A percentile compares a stretch with the other conserved stretches of the same genome.
Conservation (phyloP, 2,888 invertebrate genomes). For the Epinotia brunnichana region DNA sequence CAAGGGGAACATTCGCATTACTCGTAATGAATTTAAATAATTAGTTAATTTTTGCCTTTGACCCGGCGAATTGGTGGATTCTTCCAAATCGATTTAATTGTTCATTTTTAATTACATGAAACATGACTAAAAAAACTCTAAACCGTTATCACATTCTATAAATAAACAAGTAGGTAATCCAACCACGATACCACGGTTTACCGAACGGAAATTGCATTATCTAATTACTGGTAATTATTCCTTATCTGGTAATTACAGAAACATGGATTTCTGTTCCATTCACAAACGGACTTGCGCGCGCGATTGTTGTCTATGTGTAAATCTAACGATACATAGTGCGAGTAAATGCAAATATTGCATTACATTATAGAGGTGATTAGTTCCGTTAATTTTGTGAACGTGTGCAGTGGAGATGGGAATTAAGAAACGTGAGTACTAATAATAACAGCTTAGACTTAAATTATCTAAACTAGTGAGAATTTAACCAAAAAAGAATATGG, state of each 20-base stretch:
- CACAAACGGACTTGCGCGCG: slow-evolving; percentile 43
- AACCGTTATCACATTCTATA: slow-evolving; percentile 37
- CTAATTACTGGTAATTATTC: slow-evolving; percentile 52
- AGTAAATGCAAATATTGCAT: not conserved
- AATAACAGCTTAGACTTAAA: not conserved
- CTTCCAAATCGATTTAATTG: not conserved
- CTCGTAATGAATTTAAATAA: too few species aligned
- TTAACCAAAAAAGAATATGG: too few species aligned
- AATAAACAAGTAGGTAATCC: slow-evolving; percentile 35
- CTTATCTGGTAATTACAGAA: slow-evolving; percentile 46
- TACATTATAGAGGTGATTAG: not conserved
- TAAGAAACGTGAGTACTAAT: slow-evolving; percentile 24
- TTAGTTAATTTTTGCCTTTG: too few species aligned
- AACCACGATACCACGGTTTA: slow-evolving; percentile 50
- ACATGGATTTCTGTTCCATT: slow-evolving; percentile 49
- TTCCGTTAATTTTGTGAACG: slow-evolving; percentile 17
- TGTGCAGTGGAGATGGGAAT: slow-evolving; percentile 47
- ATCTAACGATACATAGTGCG: not conserved
- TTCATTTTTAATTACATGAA: not conserved
- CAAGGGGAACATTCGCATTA: too few species aligned
- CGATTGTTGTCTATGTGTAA: slow-evolving; percentile 39
- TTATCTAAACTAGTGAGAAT: not conserved
- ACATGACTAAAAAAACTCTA: slow-evolving; percentile 17
- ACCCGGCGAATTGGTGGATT: too few species aligned
- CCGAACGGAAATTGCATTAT: slow-evolving; percentile 59